phyloP scores from a whole-genome alignment of 2,797 vertebrate species.

The Scolopax rusticola region DNA sequence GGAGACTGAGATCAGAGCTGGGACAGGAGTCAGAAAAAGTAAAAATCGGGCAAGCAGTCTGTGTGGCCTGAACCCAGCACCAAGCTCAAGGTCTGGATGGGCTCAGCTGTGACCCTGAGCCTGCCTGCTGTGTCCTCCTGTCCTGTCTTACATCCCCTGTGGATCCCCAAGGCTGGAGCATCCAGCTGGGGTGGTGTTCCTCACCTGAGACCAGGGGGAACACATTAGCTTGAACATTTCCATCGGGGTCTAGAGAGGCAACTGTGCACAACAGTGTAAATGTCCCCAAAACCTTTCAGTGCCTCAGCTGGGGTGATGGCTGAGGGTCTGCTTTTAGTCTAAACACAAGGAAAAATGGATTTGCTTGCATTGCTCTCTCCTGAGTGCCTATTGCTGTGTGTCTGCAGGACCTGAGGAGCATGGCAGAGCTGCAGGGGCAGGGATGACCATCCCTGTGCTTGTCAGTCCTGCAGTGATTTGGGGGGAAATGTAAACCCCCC shows the following conservation, averaged over 20 bases:
- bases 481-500: background rate
- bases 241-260: background rate
- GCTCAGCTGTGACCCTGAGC: background rate
- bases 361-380: background rate
- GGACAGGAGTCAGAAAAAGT: background rate
- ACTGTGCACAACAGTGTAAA: accelerated
- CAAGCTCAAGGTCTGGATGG: background rate
- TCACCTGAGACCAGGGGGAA: background rate
- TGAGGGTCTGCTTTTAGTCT: background rate
- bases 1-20: background rate
- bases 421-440: background rate
- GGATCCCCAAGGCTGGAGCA: background rate
- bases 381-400: accelerated
- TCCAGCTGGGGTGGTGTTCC: background rate
- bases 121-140: background rate
- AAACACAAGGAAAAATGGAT: background rate
- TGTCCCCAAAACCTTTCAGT: background rate
- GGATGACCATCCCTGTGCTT: background rate
- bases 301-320: background rate
- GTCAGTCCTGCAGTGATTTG: background rate
- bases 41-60: background rate
- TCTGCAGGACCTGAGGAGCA: accelerated
- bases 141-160: background rate
- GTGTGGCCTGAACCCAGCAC: background rate
- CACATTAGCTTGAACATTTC: accelerated